Base-by-base conservation (phyloP, 2,888 invertebrate genomes). In the Acanthosepion pharaonis region DNA sequence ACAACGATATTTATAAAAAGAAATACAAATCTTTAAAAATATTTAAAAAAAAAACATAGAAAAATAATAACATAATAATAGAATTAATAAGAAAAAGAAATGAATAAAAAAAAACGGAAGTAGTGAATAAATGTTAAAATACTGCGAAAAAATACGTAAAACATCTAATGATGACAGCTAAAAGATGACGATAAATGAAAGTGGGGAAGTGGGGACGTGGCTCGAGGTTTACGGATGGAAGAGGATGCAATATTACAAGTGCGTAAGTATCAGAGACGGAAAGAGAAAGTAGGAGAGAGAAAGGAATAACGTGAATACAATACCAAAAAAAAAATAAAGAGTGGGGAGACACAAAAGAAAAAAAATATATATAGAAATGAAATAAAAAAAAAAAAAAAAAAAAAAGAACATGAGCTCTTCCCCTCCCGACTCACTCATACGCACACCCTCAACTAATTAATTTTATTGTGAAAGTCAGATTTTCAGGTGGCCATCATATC, bases 391-490 rank as follows among this genome's bases (percentile, higher is more conserved):
- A 20, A 15, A 55, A 55, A 78, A 15, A 78, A 78, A 78, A 33
- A n/a, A n/a, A n/a, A n/a, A n/a, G 78, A 78, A n/a, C 78, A 15
- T n/a, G 18, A 9, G 0, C n/a, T 15, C 78, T 78, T 78, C n/a
- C 5, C n/a, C 18, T 15, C 20, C n/a, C 15, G 15, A 78, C 78
- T 15, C n/a, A 78, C 78, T 9, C 15, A 9, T 1, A n/a, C 9
- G n/a, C 11, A 15, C 78, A 9, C 33, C 11, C n/a, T 78, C n/a
- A 11, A 33, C 78, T 78, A 78, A 78, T 78, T 78, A n/a, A 78
- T 78, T 78, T 78, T 78, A 78, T 78, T 78, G 78, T 78, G n/a
- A 78, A n/a, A 78, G 78, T 78, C 78, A 78, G 78, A n/a, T 78
- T 78, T 78, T 78, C 78, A 78, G 78, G n/a, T 78, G n/a, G n/a